Base-by-base conservation (phyloP, 2,797 vertebrate species). In the Sebastiscus albofasciatus region DNA sequence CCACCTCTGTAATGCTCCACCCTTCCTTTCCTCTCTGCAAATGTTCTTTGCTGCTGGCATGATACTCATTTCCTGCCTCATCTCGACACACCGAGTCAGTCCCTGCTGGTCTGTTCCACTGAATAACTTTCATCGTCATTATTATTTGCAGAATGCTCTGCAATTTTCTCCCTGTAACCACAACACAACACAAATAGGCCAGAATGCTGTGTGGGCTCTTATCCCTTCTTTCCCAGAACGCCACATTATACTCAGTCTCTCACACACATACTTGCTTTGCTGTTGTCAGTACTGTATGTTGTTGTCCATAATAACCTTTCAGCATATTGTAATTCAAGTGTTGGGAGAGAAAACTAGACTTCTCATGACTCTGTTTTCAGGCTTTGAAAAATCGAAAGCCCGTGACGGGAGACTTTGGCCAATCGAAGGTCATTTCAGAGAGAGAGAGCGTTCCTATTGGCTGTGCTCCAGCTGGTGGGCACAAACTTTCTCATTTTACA, bases 11-110 rank as follows among this genome's bases (percentile, higher is more conserved):
- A 2, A 10, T 18, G 24, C 58, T 69, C 52, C 59, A 26, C 61
- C 29, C 58, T 24, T 60, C 67, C 10, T 55, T 67, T 59, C 36
- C 78, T 67, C 66, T 77, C 60, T 20, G 22, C 70, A 42, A 58
- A 1, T 14, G 29, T 54, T 73, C 60, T 68, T 70, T 68, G 64
- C 83, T 73, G 31, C 55, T 60, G 60, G 54, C 31, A 6, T 61
- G 79, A 78, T 79, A 16, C 46, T 88, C 79, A 79, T 92, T 86
- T 90, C 73, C 80, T 83, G 77, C 62, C 75, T 89, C 67, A 49
- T 70, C 82, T 62, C 29, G 11, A 70, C 80, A 82, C 73, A 69
- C 24, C 60, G 78, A 78, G 70, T 75, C 71, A 58, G 71, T 80
- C 72, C 79, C 80, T 55, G 72, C 76, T 76, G 85, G 49, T 83